phyloP scores from a whole-genome alignment of 92 coral and sea anemone species.

The Desmophyllum pertusum region DNA sequence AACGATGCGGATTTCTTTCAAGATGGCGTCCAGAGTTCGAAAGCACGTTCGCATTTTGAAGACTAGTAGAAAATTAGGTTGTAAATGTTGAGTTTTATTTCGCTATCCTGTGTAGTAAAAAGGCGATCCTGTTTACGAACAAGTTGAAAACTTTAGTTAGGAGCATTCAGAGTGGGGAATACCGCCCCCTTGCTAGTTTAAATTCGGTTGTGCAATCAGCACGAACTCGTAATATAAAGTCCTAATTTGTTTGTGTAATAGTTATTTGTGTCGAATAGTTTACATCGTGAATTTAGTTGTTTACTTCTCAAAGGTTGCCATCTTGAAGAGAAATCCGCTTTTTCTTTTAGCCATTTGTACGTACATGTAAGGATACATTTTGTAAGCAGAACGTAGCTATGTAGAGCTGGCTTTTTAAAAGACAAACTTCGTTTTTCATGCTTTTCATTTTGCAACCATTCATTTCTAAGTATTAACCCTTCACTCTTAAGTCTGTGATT shows the following conservation, averaged over 20 bases:
- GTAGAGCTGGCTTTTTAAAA: constrained; percentile 4
- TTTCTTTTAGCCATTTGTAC: not conserved
- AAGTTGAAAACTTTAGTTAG: not conserved
- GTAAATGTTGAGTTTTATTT: not conserved
- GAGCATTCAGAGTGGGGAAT: not conserved
- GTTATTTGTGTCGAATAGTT: not conserved
- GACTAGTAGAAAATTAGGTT: not conserved
- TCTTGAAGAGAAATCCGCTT: not conserved
- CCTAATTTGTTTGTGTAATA: not conserved
- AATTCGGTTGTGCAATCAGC: not conserved
- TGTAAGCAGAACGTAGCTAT: not conserved
- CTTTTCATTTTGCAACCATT: not conserved
- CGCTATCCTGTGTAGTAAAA: not conserved
- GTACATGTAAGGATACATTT: not conserved
- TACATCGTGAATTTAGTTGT: not conserved
- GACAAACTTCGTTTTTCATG: not conserved
- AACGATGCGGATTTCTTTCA: not conserved
- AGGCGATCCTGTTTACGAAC: not conserved
- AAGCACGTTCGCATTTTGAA: not conserved
- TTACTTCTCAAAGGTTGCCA: not conserved
- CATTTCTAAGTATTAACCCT: not conserved
- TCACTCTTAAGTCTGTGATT: not conserved
- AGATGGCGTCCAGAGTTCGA: not conserved
- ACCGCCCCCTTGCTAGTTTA: not conserved
- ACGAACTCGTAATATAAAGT: not conserved